Percentiles rank a stretch among this genome's conserved stretches.
Conservation (phyloP, 2,113 vertebrate species). For the Zeus faber region DNA sequence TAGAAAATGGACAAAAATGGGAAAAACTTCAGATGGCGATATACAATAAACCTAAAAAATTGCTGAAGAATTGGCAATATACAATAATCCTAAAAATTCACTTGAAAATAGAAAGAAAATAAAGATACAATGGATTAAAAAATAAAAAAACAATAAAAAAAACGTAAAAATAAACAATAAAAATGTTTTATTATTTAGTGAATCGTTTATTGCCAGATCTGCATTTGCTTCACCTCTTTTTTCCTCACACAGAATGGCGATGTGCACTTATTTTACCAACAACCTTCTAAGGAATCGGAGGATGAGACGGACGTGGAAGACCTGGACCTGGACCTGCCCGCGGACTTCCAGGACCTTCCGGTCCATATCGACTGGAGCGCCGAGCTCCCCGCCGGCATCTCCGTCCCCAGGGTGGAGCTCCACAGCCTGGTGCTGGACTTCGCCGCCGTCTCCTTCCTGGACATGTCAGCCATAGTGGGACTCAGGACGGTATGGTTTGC, state of each 20-base stretch:
- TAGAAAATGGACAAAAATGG: too few relatives aligned
- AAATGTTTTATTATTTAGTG: neutral
- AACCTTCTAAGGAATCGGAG: constrained; percentile 69
- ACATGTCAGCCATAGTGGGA: constrained; percentile 84
- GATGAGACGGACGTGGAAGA: constrained; percentile 81
- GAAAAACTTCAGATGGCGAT: too few relatives aligned
- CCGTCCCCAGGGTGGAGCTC: constrained; percentile 77
- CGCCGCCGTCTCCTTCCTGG: constrained; percentile 87
- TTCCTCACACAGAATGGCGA: neutral
- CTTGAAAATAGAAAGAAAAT: too few relatives aligned
- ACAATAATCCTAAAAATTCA: too few relatives aligned
- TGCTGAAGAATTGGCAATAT: too few relatives aligned
- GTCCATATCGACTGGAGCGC: constrained; percentile 78
- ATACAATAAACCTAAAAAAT: too few relatives aligned
- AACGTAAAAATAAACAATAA: too few relatives aligned
- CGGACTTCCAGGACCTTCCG: constrained; percentile 70
- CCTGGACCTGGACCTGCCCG: constrained; percentile 69
- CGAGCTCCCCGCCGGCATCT: constrained; percentile 72
- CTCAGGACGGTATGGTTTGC: constrained; percentile 80
- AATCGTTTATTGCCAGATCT: neutral
- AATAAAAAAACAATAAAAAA: too few relatives aligned
- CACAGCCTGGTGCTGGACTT: constrained; percentile 92
- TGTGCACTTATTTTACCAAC: neutral
- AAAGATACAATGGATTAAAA: too few relatives aligned
- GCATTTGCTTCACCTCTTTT: neutral